Conservation (phyloP, 2,888 invertebrate species). For the Lapara coniferarum region DNA sequence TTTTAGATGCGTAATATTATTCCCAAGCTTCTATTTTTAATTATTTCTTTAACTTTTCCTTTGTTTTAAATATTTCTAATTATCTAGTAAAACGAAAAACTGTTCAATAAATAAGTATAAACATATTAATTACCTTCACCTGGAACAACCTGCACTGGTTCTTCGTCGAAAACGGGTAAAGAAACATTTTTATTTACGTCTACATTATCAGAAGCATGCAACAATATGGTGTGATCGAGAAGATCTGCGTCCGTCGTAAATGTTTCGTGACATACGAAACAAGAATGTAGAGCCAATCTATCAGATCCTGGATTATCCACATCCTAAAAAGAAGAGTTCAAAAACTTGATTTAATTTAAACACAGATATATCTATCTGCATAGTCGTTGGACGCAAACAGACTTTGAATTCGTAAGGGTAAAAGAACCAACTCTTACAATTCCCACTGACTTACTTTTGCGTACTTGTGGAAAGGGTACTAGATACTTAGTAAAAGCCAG, state of each 20-base stretch:
- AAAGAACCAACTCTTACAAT: too few relatives aligned
- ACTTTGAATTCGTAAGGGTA: too few relatives aligned
- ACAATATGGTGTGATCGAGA: conserved; percentile 71
- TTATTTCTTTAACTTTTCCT: too few relatives aligned
- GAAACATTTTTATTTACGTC: conserved; percentile 32
- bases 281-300: conserved; percentile 69
- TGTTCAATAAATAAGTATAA: not conserved
- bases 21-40: too few relatives aligned
- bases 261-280: conserved; percentile 75
- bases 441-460: too few relatives aligned
- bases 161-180: conserved; percentile 11
- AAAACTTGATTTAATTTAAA: not conserved
- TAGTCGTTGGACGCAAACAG: too few relatives aligned
- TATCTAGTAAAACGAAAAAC: not conserved
- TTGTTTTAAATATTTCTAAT: too few relatives aligned
- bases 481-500: too few relatives aligned
- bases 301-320: conserved; percentile 58
- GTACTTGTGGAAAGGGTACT: too few relatives aligned
- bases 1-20: too few relatives aligned
- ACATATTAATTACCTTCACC: conserved; percentile 1
- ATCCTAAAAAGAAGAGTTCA: conserved; percentile 47
- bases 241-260: conserved; percentile 74
- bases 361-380: too few relatives aligned
- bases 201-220: conserved; percentile 60
- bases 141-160: not conserved